These are phyloP conservation scores for Novumbra hubbsi DNA, from an alignment of 2,797 vertebrate genomes.

Conservation along the genomic window DNA sequence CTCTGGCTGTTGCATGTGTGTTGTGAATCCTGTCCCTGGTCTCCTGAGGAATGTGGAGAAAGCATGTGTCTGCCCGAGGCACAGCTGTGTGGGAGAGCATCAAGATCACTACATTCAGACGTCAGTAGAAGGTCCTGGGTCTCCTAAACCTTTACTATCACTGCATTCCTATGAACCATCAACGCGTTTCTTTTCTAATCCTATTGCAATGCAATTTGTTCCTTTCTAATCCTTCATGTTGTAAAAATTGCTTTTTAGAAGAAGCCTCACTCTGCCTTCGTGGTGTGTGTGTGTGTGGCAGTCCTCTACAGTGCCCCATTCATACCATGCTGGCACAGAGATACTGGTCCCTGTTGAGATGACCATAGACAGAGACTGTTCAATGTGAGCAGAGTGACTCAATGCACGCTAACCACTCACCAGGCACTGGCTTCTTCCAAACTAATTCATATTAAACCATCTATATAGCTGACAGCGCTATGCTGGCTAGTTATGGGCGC, in stretches of 20 bases:
- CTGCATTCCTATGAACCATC: too few species aligned
- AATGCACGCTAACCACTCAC: slow-evolving; percentile 65
- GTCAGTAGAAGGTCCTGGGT: too few species aligned
- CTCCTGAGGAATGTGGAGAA: slow-evolving; percentile 17
- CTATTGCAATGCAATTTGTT: neutral
- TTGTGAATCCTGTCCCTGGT: slow-evolving; percentile 28
- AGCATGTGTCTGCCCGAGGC: neutral
- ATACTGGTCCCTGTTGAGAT: slow-evolving; percentile 64
- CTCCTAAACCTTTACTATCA: too few species aligned
- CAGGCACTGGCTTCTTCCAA: slow-evolving; percentile 76
- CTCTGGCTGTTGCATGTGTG: slow-evolving; percentile 15
- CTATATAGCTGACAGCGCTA: slow-evolving; percentile 47
- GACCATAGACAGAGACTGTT: slow-evolving; percentile 55
- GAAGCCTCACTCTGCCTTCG: slow-evolving; percentile 30
- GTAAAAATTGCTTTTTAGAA: slow-evolving; percentile 44
- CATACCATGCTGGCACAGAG: slow-evolving; percentile 69
- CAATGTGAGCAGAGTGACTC: slow-evolving; percentile 64
- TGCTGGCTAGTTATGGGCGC: slow-evolving; percentile 26
- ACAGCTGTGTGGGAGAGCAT: too few species aligned
- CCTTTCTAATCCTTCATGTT: neutral
- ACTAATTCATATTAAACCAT: slow-evolving; percentile 68
- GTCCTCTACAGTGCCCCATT: slow-evolving; percentile 68
- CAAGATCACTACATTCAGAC: too few species aligned
- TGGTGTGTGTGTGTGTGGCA: neutral
- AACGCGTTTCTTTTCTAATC: too few species aligned